Conservation (phyloP, 2,888 invertebrate genomes). For the Perdita meconis region DNA sequence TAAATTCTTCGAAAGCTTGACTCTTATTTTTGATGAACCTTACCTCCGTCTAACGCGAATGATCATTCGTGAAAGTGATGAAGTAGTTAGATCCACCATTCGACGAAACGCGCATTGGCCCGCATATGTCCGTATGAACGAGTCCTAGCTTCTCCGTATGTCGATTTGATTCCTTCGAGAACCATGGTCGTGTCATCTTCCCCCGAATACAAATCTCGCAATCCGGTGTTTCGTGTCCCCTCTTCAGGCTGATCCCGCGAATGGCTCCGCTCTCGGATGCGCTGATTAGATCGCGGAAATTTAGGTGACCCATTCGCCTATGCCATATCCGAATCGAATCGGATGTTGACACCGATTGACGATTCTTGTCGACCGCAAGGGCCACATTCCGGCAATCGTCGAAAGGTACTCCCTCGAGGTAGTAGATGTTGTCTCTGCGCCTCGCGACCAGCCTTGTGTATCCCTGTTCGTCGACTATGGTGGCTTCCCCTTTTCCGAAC, state of each 20-base stretch:
- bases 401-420: neutral
- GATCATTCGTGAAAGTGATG: slow-evolving; percentile 14
- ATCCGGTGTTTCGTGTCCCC: neutral
- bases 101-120: slow-evolving; percentile 1
- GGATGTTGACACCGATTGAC: neutral
- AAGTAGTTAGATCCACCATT: neutral
- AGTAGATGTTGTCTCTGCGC: neutral
- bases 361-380: neutral
- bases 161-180: neutral
- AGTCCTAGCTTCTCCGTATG: neutral
- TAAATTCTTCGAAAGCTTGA: neutral
- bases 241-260: neutral
- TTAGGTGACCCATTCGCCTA: neutral
- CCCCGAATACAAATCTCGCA: neutral
- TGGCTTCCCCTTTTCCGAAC: neutral
- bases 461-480: too few relatives aligned
- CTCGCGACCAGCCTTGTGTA: too few relatives aligned
- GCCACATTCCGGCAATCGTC: too few relatives aligned
- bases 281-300: neutral
- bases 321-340: neutral
- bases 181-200: neutral
- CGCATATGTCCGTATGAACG: slow-evolving; percentile 7
- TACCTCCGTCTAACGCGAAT: slow-evolving; percentile 5
- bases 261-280: too few relatives aligned
- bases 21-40: neutral